Percentiles rank a stretch among this genome's conserved stretches.
phyloP scores from a whole-genome alignment of 2,888 invertebrate genomes.

The Leptothorax acervorum region DNA sequence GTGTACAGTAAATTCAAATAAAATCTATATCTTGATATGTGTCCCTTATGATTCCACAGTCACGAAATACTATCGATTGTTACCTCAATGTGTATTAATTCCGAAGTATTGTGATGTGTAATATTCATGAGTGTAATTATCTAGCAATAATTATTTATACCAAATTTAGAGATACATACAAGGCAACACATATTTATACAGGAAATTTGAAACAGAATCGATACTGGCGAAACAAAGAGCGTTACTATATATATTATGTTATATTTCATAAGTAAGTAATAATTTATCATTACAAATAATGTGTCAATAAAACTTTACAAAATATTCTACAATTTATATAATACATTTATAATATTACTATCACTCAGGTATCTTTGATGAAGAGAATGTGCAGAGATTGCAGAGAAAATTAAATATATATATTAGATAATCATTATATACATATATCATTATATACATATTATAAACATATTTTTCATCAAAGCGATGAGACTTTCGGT shows the following conservation, averaged over 20 bases:
- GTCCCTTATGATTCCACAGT: neutral
- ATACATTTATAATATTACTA: neutral
- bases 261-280: neutral
- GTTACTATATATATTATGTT: neutral
- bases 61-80: neutral
- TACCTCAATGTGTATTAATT: neutral
- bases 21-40: neutral
- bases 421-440: constrained; percentile 13
- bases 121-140: constrained; percentile 9
- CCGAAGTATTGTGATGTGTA: neutral
- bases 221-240: neutral
- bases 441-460: too few relatives aligned
- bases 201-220: constrained; percentile 4
- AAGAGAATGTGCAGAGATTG: neutral
- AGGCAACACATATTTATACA: neutral
- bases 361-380: neutral
- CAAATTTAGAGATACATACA: neutral
- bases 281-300: constrained; percentile 5
- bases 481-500: neutral
- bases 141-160: constrained; percentile 18
- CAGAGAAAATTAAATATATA: neutral
- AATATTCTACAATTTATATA: constrained; percentile 2
- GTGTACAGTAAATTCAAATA: neutral
- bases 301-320: neutral
- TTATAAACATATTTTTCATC: neutral